These are phyloP conservation scores for Aix galericulata DNA, from an alignment of 2,113 vertebrate species.

Conservation along the genomic window DNA sequence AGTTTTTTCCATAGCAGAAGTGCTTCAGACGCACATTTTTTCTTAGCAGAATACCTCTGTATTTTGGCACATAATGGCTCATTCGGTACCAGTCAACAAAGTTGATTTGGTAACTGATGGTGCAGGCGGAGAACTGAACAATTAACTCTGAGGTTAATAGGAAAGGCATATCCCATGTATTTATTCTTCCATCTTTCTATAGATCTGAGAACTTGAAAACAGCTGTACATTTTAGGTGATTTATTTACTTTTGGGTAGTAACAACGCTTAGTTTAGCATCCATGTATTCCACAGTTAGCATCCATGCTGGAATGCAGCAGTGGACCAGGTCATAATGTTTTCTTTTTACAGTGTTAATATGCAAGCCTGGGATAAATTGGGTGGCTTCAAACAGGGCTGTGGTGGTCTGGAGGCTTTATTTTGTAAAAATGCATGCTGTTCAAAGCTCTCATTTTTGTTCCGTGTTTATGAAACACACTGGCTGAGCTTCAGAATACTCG, in stretches of 20 bases:
- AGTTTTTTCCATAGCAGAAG: neutral
- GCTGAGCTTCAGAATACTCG: neutral
- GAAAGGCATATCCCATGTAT: neutral
- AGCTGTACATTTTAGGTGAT: neutral
- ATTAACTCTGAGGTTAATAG: neutral
- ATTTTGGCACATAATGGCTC: neutral
- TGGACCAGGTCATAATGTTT: neutral
- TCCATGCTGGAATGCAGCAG: neutral
- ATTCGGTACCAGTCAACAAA: neutral
- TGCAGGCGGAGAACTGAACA: neutral
- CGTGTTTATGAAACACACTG: neutral
- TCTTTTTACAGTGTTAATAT: neutral
- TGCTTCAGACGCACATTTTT: neutral
- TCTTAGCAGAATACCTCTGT: neutral
- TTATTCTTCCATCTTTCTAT: neutral
- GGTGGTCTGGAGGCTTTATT: neutral
- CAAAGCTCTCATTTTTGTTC: neutral
- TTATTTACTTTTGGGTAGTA: neutral
- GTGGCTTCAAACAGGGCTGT: neutral
- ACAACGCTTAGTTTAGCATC: neutral
- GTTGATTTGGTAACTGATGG: neutral
- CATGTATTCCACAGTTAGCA: neutral
- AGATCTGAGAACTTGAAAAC: neutral
- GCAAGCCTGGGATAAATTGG: neutral
- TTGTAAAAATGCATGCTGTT: neutral